Percentiles rank a stretch among this genome's conserved stretches.
phyloP scores from a whole-genome alignment of 2,888 invertebrate species.

The Myopa tessellatipennis region DNA sequence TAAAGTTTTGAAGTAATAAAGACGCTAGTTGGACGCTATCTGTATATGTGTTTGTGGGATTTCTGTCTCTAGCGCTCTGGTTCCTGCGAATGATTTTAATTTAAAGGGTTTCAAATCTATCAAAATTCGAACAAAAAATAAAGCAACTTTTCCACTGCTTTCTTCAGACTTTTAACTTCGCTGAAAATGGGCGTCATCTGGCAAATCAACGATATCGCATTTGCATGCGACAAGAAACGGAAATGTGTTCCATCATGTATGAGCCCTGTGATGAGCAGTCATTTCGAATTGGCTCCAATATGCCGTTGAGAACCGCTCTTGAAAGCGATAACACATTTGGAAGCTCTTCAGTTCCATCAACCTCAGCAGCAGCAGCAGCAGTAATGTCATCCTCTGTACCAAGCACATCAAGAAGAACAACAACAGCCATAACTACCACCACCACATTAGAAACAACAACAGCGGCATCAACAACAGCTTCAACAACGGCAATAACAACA shows the following conservation, averaged over 20 bases:
- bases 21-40: no score
- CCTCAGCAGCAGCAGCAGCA: slow-evolving; percentile 14
- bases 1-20: no score
- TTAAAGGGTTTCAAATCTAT: no score
- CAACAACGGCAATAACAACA: slow-evolving; percentile 23
- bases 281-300: slow-evolving; percentile 76
- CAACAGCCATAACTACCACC: slow-evolving; percentile 4
- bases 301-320: slow-evolving; percentile 36
- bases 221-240: slow-evolving; percentile 77
- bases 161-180: slow-evolving; percentile 81
- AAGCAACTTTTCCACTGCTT: no score
- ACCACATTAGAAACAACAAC: not conserved
- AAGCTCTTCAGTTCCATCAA: slow-evolving; percentile 15
- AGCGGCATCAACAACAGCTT: not conserved
- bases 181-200: slow-evolving; percentile 83
- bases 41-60: no score
- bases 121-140: no score
- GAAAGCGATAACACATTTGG: slow-evolving; percentile 27
- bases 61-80: no score
- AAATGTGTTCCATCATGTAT: slow-evolving; percentile 82
- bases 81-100: no score
- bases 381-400: slow-evolving; percentile 18
- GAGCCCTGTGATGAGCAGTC: slow-evolving; percentile 80
- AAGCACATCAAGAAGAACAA: slow-evolving; percentile 31
- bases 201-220: slow-evolving; percentile 83